Percentiles rank a stretch among this genome's conserved stretches.
Evolutionary conservation across 1,140 invertebrate genomes (phyloP).

Genomic region (Diachasmimorpha longicaudata): DNA sequence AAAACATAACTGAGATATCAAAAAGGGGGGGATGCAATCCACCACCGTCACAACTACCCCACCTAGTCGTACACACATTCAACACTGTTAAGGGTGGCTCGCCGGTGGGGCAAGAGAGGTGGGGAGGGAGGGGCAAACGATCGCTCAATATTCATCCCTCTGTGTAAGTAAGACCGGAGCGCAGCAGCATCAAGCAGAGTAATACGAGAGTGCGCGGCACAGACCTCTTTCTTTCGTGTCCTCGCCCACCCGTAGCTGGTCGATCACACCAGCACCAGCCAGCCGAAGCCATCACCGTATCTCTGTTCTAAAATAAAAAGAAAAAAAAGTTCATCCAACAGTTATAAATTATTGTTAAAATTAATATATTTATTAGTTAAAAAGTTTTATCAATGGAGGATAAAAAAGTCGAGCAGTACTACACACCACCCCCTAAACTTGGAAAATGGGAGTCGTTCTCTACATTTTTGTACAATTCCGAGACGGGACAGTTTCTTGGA

Average conservation of each 20-base stretch:
- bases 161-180: background rate
- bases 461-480: slow-evolving; percentile 85
- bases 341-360: background rate
- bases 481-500: slow-evolving; percentile 86
- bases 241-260: slow-evolving; percentile 42
- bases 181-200: slow-evolving; percentile 7
- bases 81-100: background rate
- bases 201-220: slow-evolving; percentile 43
- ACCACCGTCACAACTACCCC: too few species aligned
- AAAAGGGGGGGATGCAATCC: too few species aligned
- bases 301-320: background rate
- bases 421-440: slow-evolving; percentile 78
- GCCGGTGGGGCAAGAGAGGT: too few species aligned
- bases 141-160: slow-evolving; percentile 37
- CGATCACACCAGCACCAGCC: slow-evolving; percentile 37
- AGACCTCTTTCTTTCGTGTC: slow-evolving; percentile 51
- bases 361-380: too few species aligned
- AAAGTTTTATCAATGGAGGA: slow-evolving; percentile 71
- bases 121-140: background rate
- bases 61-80: too few species aligned
- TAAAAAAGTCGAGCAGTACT: slow-evolving; percentile 81
- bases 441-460: slow-evolving; percentile 85
- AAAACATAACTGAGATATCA: too few species aligned
- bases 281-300: slow-evolving; percentile 14
- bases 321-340: background rate